These are phyloP conservation scores for Gryon sp. DNA, from an alignment of 1,140 invertebrate genomes.

Conservation along the genomic window DNA sequence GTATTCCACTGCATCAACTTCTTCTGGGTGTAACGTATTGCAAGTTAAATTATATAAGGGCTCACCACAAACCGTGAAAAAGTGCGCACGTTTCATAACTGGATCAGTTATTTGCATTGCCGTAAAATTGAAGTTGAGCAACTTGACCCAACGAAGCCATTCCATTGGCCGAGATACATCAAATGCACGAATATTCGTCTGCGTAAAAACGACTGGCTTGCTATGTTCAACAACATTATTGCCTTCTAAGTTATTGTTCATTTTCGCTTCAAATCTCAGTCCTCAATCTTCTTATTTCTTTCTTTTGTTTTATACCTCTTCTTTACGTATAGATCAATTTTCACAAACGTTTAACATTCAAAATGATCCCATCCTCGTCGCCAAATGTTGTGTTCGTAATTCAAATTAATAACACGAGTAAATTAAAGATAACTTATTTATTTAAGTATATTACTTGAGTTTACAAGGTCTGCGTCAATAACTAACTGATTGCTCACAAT, in stretches of 20 bases:
- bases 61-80: constrained; percentile 1
- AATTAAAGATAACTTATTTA: too few relatives aligned
- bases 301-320: too few relatives aligned
- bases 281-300: too few relatives aligned
- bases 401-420: too few relatives aligned
- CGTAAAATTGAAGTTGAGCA: constrained; percentile 2
- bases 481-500: too few relatives aligned
- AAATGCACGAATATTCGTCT: background rate
- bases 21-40: background rate
- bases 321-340: too few relatives aligned
- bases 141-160: constrained; percentile 1
- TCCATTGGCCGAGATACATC: background rate
- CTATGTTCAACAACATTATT: too few relatives aligned
- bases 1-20: background rate
- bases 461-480: too few relatives aligned
- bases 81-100: background rate
- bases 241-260: too few relatives aligned
- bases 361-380: constrained; percentile 1
- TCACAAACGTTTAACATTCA: too few relatives aligned
- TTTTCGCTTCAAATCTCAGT: too few relatives aligned
- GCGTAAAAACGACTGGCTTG: background rate
- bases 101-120: background rate
- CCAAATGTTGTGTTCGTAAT: background rate
- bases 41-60: background rate
- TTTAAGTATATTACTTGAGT: too few relatives aligned